phyloP scores from a whole-genome alignment of 2,113 vertebrate genomes.

The Pteruthius melanotis region DNA sequence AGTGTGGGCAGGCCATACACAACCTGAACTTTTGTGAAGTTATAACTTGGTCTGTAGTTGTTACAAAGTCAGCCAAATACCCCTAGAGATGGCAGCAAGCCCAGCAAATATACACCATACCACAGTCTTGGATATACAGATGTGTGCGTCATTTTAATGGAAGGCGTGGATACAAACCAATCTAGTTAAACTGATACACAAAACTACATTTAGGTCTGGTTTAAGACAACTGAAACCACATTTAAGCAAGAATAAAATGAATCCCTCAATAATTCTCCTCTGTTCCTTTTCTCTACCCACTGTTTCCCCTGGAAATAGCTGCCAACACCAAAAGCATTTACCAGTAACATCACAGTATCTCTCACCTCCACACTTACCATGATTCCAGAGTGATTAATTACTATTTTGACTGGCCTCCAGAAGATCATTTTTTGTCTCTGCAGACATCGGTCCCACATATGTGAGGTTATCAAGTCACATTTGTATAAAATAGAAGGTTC shows the following conservation, averaged over 20 bases:
- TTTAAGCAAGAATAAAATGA: not conserved
- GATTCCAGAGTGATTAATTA: not conserved
- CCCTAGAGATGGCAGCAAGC: constrained; percentile 13
- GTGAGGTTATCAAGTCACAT: not conserved
- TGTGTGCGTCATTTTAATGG: not conserved
- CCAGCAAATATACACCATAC: not conserved
- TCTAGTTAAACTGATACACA: not conserved
- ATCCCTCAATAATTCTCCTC: not conserved
- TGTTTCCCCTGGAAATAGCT: not conserved
- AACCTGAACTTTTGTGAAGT: not conserved
- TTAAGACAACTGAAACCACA: constrained; percentile 24
- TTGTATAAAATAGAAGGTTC: not conserved
- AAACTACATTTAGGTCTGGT: not conserved
- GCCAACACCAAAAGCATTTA: not conserved
- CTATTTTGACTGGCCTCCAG: not conserved
- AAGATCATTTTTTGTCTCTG: not conserved
- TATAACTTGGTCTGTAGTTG: not conserved
- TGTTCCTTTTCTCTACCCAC: not conserved
- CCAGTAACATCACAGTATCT: not conserved
- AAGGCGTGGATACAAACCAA: not conserved
- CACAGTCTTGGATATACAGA: not conserved
- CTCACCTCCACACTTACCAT: not conserved
- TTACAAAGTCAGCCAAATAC: constrained; percentile 2
- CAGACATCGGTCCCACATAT: not conserved
- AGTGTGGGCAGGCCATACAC: not conserved